Percentiles rank a stretch among this genome's conserved stretches.
Conservation (phyloP, 2,113 vertebrate genomes). For the Percina caprodes region DNA sequence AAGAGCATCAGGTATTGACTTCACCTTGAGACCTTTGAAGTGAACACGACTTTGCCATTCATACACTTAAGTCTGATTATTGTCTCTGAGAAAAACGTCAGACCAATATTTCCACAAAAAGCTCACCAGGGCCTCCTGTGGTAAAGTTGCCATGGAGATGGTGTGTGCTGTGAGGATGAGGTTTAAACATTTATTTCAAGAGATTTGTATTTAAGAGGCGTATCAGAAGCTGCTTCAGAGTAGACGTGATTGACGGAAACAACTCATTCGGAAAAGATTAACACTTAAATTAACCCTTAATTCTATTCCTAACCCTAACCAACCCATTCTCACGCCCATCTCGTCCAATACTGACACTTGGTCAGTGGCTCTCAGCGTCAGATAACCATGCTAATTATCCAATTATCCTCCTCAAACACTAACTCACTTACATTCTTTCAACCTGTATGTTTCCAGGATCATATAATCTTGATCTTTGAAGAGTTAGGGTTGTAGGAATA, state of each 20-base stretch:
- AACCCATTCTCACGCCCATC: too few species aligned
- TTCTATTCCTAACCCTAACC: too few species aligned
- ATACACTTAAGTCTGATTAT: not conserved
- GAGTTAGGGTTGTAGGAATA: not conserved
- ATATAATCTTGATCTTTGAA: not conserved
- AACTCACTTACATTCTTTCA: too few species aligned
- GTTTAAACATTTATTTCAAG: not conserved
- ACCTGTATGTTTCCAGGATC: too few species aligned
- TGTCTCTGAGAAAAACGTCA: not conserved
- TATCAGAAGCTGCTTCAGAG: not conserved
- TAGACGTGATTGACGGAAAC: not conserved
- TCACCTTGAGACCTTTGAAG: not conserved
- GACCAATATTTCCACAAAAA: not conserved
- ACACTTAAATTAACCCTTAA: not conserved
- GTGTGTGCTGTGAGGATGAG: not conserved
- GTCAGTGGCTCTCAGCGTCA: too few species aligned
- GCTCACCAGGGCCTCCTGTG: not conserved
- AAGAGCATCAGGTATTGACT: not conserved
- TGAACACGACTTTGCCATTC: not conserved
- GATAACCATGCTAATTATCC: too few species aligned
- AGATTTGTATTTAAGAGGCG: not conserved
- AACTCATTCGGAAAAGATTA: not conserved
- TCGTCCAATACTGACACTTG: too few species aligned
- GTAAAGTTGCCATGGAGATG: slow-evolving; percentile 18
- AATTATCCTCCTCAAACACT: too few species aligned